These are phyloP conservation scores for Nibea coibor DNA, from an alignment of 2,113 vertebrate genomes.

Conservation along the genomic window DNA sequence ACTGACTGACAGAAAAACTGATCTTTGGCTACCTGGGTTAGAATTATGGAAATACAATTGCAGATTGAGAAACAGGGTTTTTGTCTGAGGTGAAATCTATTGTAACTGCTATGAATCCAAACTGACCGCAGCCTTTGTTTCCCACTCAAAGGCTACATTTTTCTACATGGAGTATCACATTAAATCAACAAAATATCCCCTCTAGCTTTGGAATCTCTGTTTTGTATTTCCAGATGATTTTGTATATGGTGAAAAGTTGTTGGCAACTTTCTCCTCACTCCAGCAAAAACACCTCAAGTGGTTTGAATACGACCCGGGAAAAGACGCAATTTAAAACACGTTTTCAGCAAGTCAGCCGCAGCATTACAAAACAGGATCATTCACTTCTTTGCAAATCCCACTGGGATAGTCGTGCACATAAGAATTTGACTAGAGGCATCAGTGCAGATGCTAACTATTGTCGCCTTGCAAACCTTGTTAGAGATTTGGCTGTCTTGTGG, in stretches of 20 bases:
- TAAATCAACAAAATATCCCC: neutral
- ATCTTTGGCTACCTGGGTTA: neutral
- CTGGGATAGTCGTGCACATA: neutral
- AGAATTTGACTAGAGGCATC: neutral
- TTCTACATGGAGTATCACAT: neutral
- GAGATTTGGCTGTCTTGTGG: neutral
- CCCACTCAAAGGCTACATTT: neutral
- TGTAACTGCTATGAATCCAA: neutral
- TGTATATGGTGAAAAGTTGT: neutral
- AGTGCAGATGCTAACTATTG: constrained; percentile 4
- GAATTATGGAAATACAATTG: neutral
- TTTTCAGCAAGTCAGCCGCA: neutral
- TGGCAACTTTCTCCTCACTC: neutral
- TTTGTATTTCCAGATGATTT: neutral
- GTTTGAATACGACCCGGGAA: neutral
- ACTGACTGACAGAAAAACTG: neutral
- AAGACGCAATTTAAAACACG: neutral
- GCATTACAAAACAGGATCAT: neutral
- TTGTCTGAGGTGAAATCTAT: neutral
- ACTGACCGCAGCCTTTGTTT: neutral
- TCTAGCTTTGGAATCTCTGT: neutral
- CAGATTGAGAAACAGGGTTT: neutral
- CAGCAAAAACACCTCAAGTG: too few relatives aligned
- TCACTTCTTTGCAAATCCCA: neutral
- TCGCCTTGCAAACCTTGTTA: neutral